Conservation (phyloP, 2,113 vertebrate species). For the Podarcis muralis region DNA sequence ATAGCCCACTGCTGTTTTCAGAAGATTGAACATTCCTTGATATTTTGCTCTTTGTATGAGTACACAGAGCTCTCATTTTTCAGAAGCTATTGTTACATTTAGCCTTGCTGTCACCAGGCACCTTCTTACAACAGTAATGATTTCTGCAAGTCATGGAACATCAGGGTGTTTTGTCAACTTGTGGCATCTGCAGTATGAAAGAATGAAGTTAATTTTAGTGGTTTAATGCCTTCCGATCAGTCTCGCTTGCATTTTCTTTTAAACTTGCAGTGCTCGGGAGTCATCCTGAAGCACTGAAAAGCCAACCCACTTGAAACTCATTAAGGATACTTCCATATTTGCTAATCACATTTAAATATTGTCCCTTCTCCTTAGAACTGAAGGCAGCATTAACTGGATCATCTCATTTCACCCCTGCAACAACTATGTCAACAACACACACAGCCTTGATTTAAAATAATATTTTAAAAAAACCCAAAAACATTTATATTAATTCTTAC, state of each 20-base stretch:
- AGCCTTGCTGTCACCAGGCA: conserved; percentile 49
- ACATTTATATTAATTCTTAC: not conserved
- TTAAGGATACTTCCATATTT: conserved; percentile 54
- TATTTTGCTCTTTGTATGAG: conserved; percentile 59
- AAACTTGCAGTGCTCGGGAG: conserved; percentile 34
- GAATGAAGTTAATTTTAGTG: conserved; percentile 60
- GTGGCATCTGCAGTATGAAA: conserved; percentile 52
- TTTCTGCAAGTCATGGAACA: conserved; percentile 44
- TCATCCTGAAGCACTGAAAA: conserved; percentile 57
- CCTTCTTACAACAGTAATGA: conserved; percentile 53
- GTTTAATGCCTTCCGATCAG: conserved; percentile 56
- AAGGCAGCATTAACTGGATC: not conserved
- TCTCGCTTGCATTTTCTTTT: conserved; percentile 60
- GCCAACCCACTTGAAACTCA: conserved; percentile 49
- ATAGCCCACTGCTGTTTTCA: conserved; percentile 69
- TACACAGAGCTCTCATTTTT: conserved; percentile 62
- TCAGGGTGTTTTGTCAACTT: conserved; percentile 43
- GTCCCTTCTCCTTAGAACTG: not conserved
- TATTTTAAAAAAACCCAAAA: no score
- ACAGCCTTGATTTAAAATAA: not conserved
- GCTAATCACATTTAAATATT: not conserved
- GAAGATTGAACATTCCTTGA: conserved; percentile 70
- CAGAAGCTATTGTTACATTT: conserved; percentile 55
- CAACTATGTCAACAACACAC: not conserved
- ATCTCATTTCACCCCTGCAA: not conserved